These are phyloP conservation scores for Gymnoscopelus braueri DNA, from an alignment of 2,797 vertebrate species.

Conservation along the genomic window DNA sequence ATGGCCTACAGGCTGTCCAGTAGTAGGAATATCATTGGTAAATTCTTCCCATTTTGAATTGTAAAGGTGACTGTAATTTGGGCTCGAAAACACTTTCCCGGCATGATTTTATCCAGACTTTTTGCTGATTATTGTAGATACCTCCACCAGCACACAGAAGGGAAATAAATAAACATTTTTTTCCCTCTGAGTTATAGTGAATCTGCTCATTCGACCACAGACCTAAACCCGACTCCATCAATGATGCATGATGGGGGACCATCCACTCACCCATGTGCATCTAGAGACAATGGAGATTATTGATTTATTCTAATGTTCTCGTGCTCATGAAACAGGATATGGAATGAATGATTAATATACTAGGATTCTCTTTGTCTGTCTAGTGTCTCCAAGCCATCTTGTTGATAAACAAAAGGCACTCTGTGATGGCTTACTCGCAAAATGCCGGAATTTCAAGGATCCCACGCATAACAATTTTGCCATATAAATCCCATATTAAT, in stretches of 20 bases:
- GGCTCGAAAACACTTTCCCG: too few relatives aligned
- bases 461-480: background rate
- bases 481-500: too few relatives aligned
- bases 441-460: background rate
- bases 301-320: conserved; percentile 47
- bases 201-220: conserved; percentile 37
- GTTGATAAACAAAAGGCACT: conserved; percentile 1
- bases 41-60: too few relatives aligned
- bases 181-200: conserved; percentile 8
- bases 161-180: background rate
- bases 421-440: background rate
- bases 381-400: conserved; percentile 16
- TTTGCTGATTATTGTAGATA: too few relatives aligned
- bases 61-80: too few relatives aligned
- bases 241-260: conserved; percentile 19
- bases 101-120: too few relatives aligned
- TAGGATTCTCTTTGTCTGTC: conserved; percentile 37
- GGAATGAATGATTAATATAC: conserved; percentile 66
- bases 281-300: conserved; percentile 40
- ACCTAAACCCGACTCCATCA: conserved; percentile 30
- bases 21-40: too few relatives aligned
- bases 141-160: conserved; percentile 1
- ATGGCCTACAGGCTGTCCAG: too few relatives aligned
- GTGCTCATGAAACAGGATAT: conserved; percentile 64
- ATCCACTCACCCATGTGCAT: conserved; percentile 23